Conservation (phyloP, 2,113 vertebrate genomes). For the Rousettus leschenaultii region DNA sequence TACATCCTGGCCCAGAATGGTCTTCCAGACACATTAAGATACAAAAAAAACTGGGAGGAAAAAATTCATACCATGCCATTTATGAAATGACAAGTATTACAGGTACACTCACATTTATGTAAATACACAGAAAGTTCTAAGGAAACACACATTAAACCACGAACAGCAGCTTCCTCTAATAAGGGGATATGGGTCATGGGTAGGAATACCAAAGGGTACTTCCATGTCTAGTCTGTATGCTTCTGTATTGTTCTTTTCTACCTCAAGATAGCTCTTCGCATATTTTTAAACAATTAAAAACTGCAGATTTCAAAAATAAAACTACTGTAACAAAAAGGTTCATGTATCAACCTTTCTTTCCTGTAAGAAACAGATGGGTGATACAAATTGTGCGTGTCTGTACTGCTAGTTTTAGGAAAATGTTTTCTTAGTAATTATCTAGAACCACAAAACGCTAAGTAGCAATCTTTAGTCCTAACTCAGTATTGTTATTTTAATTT, state of each 20-base stretch:
- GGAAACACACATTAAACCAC: not conserved
- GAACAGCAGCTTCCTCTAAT: not conserved
- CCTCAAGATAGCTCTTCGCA: not conserved
- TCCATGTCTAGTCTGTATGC: not conserved
- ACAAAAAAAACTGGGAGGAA: not conserved
- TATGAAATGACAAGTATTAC: not conserved
- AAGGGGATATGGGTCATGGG: not conserved
- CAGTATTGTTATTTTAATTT: conserved; percentile 51
- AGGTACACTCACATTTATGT: not conserved
- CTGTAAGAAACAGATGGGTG: conserved; percentile 4
- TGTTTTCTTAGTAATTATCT: conserved; percentile 43
- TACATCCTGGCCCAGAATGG: not conserved
- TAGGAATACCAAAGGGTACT: not conserved
- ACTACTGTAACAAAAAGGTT: conserved; percentile 27
- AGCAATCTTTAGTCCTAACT: conserved; percentile 39
- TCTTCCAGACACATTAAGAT: not conserved
- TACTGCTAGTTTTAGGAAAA: conserved; percentile 35
- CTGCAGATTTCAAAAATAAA: conserved; percentile 42
- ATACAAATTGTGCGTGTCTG: not conserved
- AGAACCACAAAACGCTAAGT: conserved; percentile 56
- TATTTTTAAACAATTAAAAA: not conserved
- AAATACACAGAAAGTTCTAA: not conserved
- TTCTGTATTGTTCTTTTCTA: not conserved
- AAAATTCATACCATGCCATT: not conserved
- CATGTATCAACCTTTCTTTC: not conserved